Evolutionary conservation across 2,797 vertebrate genomes (phyloP).

Genomic region (Scolopax rusticola): DNA sequence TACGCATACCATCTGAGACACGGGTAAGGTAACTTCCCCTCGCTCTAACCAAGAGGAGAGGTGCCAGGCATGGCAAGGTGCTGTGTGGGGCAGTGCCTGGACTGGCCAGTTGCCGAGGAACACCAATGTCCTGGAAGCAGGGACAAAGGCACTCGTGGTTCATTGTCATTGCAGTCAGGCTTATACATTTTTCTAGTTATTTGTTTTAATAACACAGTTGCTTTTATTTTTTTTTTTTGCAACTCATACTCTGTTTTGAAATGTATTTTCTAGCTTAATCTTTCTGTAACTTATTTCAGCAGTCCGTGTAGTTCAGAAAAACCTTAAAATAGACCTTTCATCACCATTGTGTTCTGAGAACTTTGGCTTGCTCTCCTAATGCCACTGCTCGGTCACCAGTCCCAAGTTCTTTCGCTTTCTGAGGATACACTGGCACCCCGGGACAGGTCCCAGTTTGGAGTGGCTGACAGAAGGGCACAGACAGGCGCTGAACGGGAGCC

Average conservation of each 20-base stretch:
- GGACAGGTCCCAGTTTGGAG: background rate
- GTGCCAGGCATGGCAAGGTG: background rate
- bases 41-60: background rate
- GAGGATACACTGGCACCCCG: background rate
- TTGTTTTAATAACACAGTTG: background rate
- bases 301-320: background rate
- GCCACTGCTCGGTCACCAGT: background rate
- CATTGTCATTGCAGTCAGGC: background rate
- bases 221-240: background rate
- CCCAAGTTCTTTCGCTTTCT: background rate
- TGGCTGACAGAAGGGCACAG: background rate
- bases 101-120: background rate
- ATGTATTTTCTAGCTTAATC: background rate
- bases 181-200: background rate
- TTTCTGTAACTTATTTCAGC: background rate
- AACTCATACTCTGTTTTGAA: background rate
- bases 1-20: conserved; percentile 98
- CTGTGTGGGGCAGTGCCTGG: background rate
- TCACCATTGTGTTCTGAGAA: background rate
- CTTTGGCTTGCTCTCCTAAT: background rate
- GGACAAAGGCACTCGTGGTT: background rate
- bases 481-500: background rate
- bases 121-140: background rate
- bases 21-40: conserved; percentile 88
- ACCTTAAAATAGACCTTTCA: background rate